Base-by-base conservation (phyloP, 2,888 invertebrate genomes). In the Horisme vitalbata region DNA sequence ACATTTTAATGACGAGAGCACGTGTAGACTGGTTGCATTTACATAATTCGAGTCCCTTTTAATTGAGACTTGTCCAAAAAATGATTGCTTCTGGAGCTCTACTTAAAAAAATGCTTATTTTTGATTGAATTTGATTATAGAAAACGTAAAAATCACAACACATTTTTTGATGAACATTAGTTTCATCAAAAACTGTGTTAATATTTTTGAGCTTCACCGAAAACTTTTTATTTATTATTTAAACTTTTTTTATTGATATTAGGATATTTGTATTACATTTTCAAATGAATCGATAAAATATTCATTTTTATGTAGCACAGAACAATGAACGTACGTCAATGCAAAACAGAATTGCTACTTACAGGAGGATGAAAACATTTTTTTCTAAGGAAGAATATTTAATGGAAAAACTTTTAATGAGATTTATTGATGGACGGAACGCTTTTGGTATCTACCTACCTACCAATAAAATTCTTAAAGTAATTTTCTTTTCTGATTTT, bases 391-490 rank as follows among this genome's bases (percentile, higher is more conserved):
- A 72, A 72, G 68, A 75, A 78, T 79, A 75, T 83, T 82, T 81
- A 84, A 87, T 86, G 82, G 83, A 81, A 83, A 84, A 86, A 87
- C 79, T 87, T 87, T 83, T 83, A 86, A 86, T 85, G 69, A 76
- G 73, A 79, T 85, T 82, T 79, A 7, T 20, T 18, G 79, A 84
- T 79, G 76, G 77, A 80, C 75, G 79, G 67, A 81, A 79, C 76
- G 75, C 66, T 73, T 65, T 70, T 71, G 63, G 74, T 73, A 77
- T 52, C 43, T 48, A 1, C n/a, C n/a, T n/a, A 2, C 45, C 69
- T 13, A 7, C 41, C 36, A 41, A 41, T 75, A 77, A 79, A 73
- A 75, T 75, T 71, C 71, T 72, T 68, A 32, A 43, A 45, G 47
- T 21, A 50, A 46, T 43, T 50, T 52, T 52, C 34, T 41, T 43